phyloP scores from a whole-genome alignment of 2,888 invertebrate genomes.

The Euzophera pinguis region DNA sequence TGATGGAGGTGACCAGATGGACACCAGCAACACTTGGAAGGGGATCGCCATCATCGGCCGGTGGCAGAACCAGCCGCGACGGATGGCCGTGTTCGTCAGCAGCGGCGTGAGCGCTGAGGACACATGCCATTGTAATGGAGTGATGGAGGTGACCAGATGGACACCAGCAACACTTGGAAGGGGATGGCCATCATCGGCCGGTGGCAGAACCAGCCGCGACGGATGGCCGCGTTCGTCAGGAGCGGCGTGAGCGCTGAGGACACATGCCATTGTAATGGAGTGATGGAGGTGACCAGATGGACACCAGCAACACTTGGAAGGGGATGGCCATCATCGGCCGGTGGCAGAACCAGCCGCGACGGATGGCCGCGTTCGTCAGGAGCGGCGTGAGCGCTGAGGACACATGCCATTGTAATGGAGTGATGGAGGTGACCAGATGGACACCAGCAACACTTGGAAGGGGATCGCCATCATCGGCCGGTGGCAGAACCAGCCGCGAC shows the following conservation, averaged over 20 bases:
- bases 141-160: slow-evolving; percentile 90
- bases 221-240: slow-evolving; percentile 83
- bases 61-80: slow-evolving; percentile 49
- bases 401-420: not conserved
- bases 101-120: slow-evolving; percentile 85
- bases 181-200: slow-evolving; percentile 49
- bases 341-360: slow-evolving; percentile 49
- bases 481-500: slow-evolving; percentile 49
- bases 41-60: slow-evolving; percentile 49
- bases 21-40: slow-evolving; percentile 85
- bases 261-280: slow-evolving; percentile 78
- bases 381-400: slow-evolving; percentile 85
- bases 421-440: slow-evolving; percentile 90
- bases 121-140: not conserved
- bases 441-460: slow-evolving; percentile 85
- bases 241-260: slow-evolving; percentile 85
- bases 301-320: slow-evolving; percentile 85
- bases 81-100: slow-evolving; percentile 82
- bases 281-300: slow-evolving; percentile 92
- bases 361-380: slow-evolving; percentile 83
- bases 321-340: slow-evolving; percentile 49
- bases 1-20: no score
- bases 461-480: slow-evolving; percentile 49
- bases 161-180: slow-evolving; percentile 85
- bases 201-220: slow-evolving; percentile 49